Evolutionary conservation across 2,797 vertebrate genomes (phyloP).

Genomic region (Pantherophis alleghaniensis): DNA sequence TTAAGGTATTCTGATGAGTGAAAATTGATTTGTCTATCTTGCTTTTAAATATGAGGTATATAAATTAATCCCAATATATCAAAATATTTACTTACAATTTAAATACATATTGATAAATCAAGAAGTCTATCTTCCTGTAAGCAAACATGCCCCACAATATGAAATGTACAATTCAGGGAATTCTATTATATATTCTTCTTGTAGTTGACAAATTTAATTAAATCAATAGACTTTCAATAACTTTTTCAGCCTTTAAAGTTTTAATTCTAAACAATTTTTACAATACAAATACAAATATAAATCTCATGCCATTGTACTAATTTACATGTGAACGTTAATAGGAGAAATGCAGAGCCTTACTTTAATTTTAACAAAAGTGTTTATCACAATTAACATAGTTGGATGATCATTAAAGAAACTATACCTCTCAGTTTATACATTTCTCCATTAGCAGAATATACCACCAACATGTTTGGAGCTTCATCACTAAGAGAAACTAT

Average conservation of each 20-base stretch:
- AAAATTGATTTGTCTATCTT: background rate
- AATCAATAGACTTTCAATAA: background rate
- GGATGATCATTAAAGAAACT: background rate
- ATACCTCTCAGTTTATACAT: constrained; percentile 94
- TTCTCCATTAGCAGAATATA: constrained; percentile 90
- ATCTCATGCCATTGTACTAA: background rate
- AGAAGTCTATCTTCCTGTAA: background rate
- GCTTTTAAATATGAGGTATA: background rate
- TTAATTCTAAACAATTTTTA: background rate
- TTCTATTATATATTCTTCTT: too few species aligned
- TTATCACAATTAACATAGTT: background rate
- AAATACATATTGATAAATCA: background rate
- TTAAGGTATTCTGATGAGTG: background rate
- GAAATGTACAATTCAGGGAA: background rate
- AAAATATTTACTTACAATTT: background rate
- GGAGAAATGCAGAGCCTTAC: background rate
- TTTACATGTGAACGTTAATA: background rate
- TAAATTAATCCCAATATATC: background rate
- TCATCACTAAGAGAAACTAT: constrained; percentile 89
- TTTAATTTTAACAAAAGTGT: background rate
- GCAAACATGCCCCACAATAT: background rate
- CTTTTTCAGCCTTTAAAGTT: background rate
- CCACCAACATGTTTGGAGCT: constrained; percentile 89
- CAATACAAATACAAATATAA: background rate
- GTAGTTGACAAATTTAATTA: background rate